A percentile compares a stretch with the other conserved stretches of the same genome.
These are phyloP conservation scores for Myotis brandtii DNA, from an alignment of 2,113 vertebrate species.

Conservation along the genomic window DNA sequence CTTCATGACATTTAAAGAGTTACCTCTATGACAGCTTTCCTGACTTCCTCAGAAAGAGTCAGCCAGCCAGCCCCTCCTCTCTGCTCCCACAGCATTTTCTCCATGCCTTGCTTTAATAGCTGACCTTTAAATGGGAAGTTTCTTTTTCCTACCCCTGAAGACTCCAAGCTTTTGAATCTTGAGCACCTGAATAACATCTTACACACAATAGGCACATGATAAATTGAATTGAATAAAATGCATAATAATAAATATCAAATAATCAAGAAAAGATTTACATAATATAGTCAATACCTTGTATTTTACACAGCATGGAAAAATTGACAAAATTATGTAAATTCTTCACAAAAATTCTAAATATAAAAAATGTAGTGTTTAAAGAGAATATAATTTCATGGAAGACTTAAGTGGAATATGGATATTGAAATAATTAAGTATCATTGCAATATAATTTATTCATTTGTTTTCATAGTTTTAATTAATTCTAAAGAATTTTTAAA, in stretches of 20 bases:
- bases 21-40: neutral
- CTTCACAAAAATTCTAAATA: neutral
- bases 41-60: neutral
- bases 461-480: neutral
- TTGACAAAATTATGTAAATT: neutral
- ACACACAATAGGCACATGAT: neutral
- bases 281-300: neutral
- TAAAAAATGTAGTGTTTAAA: neutral
- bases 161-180: neutral
- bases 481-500: neutral
- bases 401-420: neutral
- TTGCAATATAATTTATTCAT: neutral
- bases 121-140: neutral
- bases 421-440: constrained; percentile 14
- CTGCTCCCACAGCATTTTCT: neutral
- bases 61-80: neutral
- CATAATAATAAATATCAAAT: neutral
- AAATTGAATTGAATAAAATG: neutral
- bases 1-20: neutral
- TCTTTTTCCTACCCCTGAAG: neutral
- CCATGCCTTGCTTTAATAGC: neutral
- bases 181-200: neutral
- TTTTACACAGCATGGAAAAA: neutral
- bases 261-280: neutral
- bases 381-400: neutral